Percentiles rank a stretch among this genome's conserved stretches.
These are phyloP conservation scores for Drosophila villosipedis DNA, from an alignment of 2,888 invertebrate genomes.

Conservation along the genomic window DNA sequence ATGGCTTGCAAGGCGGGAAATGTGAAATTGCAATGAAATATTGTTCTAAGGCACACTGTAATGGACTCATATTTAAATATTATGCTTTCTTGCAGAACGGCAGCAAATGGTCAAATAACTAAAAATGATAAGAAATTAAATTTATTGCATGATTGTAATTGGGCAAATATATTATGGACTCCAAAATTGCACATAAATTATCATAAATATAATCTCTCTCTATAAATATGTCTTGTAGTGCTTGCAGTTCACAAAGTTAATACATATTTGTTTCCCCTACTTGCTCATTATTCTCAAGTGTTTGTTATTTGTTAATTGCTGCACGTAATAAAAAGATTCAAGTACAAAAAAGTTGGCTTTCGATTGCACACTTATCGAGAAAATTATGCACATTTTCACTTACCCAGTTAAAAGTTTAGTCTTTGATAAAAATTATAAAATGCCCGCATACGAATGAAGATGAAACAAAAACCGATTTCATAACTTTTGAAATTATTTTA, in stretches of 20 bases:
- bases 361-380: constrained; percentile 17
- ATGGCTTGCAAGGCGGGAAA: constrained; percentile 27
- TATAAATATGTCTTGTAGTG: no score
- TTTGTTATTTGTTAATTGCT: background rate
- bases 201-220: background rate
- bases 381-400: constrained; percentile 24
- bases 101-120: background rate
- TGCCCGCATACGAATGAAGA: constrained; percentile 16
- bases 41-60: constrained; percentile 12
- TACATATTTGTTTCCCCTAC: background rate
- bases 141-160: background rate
- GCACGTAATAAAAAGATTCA: background rate
- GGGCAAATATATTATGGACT: background rate
- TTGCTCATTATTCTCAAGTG: background rate
- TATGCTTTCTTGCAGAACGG: background rate
- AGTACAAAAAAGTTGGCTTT: background rate
- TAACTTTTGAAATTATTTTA: constrained; percentile 55
- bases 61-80: constrained; percentile 10
- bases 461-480: constrained; percentile 44
- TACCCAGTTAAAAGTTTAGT: constrained; percentile 38
- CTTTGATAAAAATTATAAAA: constrained; percentile 36
- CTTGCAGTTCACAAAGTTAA: background rate
- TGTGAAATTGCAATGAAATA: constrained; percentile 16
- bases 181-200: background rate
- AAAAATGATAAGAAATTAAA: background rate